These are phyloP conservation scores for Adrianichthys oophorus DNA, from an alignment of 2,797 vertebrate genomes.

Conservation along the genomic window DNA sequence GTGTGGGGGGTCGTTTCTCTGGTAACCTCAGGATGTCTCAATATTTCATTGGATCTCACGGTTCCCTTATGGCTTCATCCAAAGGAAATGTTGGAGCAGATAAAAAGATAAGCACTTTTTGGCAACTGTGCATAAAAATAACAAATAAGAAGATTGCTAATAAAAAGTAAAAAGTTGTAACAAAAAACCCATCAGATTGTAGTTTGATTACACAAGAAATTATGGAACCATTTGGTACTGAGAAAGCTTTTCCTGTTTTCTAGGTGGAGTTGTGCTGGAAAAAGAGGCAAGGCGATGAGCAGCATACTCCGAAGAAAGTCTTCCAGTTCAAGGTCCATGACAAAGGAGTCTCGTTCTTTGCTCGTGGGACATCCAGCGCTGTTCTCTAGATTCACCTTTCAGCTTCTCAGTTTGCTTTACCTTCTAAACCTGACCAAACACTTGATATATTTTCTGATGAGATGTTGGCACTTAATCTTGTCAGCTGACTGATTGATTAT, in stretches of 20 bases:
- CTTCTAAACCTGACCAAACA: not conserved
- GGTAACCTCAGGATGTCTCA: too few species aligned
- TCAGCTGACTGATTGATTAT: not conserved
- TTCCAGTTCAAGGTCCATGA: constrained; percentile 96
- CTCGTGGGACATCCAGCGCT: constrained; percentile 87
- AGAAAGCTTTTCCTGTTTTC: constrained; percentile 8
- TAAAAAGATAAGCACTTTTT: too few species aligned
- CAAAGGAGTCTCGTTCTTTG: constrained; percentile 88
- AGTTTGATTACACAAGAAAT: too few species aligned
- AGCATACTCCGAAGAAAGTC: constrained; percentile 57
- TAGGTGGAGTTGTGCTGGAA: constrained; percentile 87
- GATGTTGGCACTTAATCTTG: not conserved
- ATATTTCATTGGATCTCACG: too few species aligned
- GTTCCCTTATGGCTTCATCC: too few species aligned
- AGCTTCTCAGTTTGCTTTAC: not conserved
- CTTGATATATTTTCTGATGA: not conserved
- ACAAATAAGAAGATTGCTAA: too few species aligned
- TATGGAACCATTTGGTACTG: too few species aligned
- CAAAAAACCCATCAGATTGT: too few species aligned
- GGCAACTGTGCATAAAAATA: too few species aligned
- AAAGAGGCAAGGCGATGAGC: constrained; percentile 44
- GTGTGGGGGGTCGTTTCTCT: too few species aligned
- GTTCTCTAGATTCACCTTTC: constrained; percentile 78
- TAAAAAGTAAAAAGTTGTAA: too few species aligned
- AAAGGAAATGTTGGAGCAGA: too few species aligned